phyloP scores from a whole-genome alignment of 1,140 invertebrate genomes.

The Tyrophagus putrescentiae region DNA sequence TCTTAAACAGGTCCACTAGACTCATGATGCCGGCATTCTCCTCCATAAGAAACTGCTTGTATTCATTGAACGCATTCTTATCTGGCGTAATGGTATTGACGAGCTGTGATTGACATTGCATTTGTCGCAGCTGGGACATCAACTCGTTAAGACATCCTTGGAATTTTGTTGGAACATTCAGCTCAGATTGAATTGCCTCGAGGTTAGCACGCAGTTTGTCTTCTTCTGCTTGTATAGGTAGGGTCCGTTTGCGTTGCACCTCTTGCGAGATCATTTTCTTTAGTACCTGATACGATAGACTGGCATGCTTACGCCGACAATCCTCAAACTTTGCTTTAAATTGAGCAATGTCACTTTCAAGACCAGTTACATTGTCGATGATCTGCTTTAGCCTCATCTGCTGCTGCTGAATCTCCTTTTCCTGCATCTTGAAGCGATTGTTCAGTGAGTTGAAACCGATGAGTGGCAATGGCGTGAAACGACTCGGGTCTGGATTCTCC shows the following conservation, averaged over 20 bases:
- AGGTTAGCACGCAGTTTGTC: constrained; percentile 65
- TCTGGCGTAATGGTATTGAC: constrained; percentile 41
- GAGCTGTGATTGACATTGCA: constrained; percentile 47
- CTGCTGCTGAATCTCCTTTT: constrained; percentile 62
- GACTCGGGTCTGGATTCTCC: constrained; percentile 76
- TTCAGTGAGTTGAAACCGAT: constrained; percentile 74
- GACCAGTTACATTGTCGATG: constrained; percentile 16
- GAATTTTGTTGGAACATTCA: constrained; percentile 77
- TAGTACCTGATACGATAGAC: constrained; percentile 22
- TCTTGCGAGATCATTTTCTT: constrained; percentile 74
- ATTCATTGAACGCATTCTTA: constrained; percentile 44
- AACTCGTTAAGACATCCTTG: constrained; percentile 79
- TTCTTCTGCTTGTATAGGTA: constrained; percentile 69
- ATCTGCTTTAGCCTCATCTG: constrained; percentile 44
- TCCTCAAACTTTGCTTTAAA: constrained; percentile 24
- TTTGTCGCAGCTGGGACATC: constrained; percentile 58
- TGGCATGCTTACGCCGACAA: constrained; percentile 20
- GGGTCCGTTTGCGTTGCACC: constrained; percentile 63
- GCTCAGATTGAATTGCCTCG: constrained; percentile 64
- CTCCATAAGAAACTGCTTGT: constrained; percentile 53
- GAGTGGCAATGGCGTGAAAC: constrained; percentile 78
- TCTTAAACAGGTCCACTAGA: constrained; percentile 58
- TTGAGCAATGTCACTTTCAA: constrained; percentile 18
- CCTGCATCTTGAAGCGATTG: constrained; percentile 57
- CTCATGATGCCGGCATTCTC: constrained; percentile 70